These are phyloP conservation scores for Melinopterus prodromus DNA, from an alignment of 2,888 invertebrate genomes.

Conservation along the genomic window DNA sequence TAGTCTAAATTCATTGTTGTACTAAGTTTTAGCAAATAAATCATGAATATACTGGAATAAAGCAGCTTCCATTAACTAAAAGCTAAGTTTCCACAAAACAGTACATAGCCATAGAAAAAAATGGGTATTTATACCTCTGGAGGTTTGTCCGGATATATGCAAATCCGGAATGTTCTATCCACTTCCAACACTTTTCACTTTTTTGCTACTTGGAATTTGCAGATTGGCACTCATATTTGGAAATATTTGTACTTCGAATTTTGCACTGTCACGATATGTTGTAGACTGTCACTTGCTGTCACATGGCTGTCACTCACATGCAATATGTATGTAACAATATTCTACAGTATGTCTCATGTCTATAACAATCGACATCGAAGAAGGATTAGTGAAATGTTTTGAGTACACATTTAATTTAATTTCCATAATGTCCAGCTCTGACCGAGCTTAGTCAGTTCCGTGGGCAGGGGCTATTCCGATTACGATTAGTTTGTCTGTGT, in stretches of 20 bases:
- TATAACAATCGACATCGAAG: not conserved
- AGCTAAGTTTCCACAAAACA: no score
- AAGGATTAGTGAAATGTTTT: no score
- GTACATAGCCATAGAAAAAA: no score
- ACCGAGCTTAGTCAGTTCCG: no score
- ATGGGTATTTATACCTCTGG: not conserved
- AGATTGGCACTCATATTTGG: not conserved
- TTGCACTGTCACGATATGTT: not conserved
- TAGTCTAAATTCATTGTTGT: no score
- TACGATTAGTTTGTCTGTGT: no score
- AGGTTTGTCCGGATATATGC: not conserved
- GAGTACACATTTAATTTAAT: no score
- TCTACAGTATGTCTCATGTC: not conserved
- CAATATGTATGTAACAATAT: not conserved
- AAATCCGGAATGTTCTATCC: not conserved
- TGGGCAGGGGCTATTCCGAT: no score
- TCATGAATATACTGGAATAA: no score
- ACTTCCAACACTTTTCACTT: not conserved
- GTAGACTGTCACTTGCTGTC: not conserved
- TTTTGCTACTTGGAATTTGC: not conserved
- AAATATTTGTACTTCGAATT: not conserved
- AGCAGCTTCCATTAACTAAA: no score
- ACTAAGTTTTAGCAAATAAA: no score
- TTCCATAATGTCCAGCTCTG: no score
- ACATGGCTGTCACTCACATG: not conserved